phyloP scores from a whole-genome alignment of 2,888 invertebrate species.

The Agonopterix arenella region DNA sequence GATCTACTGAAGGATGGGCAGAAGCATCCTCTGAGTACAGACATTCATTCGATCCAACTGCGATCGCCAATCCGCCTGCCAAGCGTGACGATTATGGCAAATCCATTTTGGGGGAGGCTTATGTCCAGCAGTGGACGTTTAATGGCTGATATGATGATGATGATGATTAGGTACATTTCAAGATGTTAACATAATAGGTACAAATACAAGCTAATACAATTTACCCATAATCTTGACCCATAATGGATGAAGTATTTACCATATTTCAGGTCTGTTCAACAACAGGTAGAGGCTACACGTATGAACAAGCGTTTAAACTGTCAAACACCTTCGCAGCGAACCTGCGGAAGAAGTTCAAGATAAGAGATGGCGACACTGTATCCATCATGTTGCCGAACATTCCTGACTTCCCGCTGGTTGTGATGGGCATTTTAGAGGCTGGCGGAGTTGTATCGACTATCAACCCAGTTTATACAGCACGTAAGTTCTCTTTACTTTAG shows the following conservation, averaged over 20 bases:
- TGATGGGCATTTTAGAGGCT: slow-evolving; percentile 82
- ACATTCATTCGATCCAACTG: no score
- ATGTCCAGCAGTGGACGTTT: no score
- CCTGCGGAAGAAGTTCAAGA: slow-evolving; percentile 80
- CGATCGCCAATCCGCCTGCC: no score
- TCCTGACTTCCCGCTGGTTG: slow-evolving; percentile 83
- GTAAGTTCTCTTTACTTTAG: slow-evolving; percentile 41
- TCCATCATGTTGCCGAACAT: slow-evolving; percentile 85
- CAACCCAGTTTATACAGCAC: slow-evolving; percentile 84
- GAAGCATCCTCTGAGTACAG: no score
- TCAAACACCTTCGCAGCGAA: slow-evolving; percentile 81
- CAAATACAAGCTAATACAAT: no score
- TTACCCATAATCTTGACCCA: no score
- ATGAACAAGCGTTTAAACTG: slow-evolving; percentile 78
- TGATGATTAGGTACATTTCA: no score
- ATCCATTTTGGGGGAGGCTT: no score
- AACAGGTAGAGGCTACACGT: slow-evolving; percentile 85
- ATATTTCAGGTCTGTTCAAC: slow-evolving; percentile 82
- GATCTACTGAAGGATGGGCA: no score
- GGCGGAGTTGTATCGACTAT: slow-evolving; percentile 83
- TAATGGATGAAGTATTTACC: background rate
- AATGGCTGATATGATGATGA: no score
- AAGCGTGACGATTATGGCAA: no score
- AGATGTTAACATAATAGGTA: no score
- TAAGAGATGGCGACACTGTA: slow-evolving; percentile 80